Conservation (phyloP, 2,888 invertebrate genomes). For the Hirtodrosophila histrioides region DNA sequence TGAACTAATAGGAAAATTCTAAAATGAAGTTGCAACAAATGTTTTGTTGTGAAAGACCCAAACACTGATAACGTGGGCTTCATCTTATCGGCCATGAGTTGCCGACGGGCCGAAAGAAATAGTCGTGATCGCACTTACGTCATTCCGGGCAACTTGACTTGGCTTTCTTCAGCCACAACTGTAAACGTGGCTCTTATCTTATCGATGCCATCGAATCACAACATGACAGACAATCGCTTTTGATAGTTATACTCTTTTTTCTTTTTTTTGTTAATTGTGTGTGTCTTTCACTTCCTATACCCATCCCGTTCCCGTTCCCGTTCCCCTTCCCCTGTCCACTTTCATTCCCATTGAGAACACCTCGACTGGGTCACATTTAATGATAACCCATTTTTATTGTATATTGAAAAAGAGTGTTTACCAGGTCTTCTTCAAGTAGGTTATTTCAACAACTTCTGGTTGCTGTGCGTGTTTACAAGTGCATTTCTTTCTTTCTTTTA, state of each 20-base stretch:
- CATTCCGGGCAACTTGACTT: conserved; percentile 21
- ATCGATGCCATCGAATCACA: conserved; percentile 69
- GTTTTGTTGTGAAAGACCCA: conserved; percentile 58
- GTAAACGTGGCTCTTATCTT: conserved; percentile 54
- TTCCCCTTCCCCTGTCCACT: conserved; percentile 1
- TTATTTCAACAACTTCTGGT: conserved; percentile 63
- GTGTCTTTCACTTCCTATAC: conserved; percentile 36
- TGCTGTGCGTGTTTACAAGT: conserved; percentile 56
- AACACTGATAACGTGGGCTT: conserved; percentile 10
- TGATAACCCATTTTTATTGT: conserved; percentile 66
- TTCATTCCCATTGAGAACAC: conserved; percentile 33
- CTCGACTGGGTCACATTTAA: conserved; percentile 56
- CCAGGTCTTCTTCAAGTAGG: conserved; percentile 53
- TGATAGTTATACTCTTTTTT: conserved; percentile 10
- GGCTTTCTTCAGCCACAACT: conserved; percentile 28
- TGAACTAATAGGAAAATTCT: neutral
- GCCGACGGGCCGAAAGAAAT: conserved; percentile 44
- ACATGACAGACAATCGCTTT: conserved; percentile 63
- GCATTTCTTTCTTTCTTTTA: conserved; percentile 58
- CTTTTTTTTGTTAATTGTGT: conserved; percentile 52
- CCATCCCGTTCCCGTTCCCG: neutral
- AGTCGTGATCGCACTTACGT: conserved; percentile 55
- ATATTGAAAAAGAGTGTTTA: conserved; percentile 47
- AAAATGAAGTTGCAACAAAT: conserved; percentile 42
- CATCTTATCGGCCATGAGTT: conserved; percentile 35